Base-by-base conservation (phyloP, 2,797 vertebrate genomes). In the Intellagama lesueurii region DNA sequence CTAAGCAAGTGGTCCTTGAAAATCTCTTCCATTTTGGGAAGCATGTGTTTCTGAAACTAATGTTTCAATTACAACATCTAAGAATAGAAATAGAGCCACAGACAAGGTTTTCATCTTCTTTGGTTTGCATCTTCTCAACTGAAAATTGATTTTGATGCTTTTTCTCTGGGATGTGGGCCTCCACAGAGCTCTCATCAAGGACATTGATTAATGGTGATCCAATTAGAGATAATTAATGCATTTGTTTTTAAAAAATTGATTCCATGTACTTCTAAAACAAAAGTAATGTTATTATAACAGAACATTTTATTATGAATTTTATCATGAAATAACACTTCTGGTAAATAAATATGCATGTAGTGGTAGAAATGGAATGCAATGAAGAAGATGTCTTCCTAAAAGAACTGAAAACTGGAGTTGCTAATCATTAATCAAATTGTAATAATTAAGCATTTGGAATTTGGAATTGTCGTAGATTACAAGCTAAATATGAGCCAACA, bases 181-280 rank as follows among this genome's bases (percentile, higher is more conserved):
- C 19, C 19, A 8, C 1, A 11, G 70, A 44, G 52, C 16, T 81
- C 11, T 87, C 30, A 44, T 49, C 35, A 64, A 81, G 9, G 9
- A 56, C 11, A 44, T n/a, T 60, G 70, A 64, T 88, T 73, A 47
- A 35, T 66, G 11, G 44, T 82, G 80, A 83, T 77, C 81, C n/a
- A 52, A 83, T 77, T 77, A 82, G n/a, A 49, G 22, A 83, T 83
- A 82, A 82, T 82, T 88, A 88, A 82, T 64, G 49, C 9, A 81
- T 69, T 56, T 28, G 26, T 30, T 77, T 19, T 77, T 72, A 40
- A 40, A 40, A 40, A 40, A 40, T 44, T 60, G 3, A 81, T 73
- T 73, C 78, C 56, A 56, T 49, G 40, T 56, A 35, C n/a, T 73
- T 81, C 68, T 22, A 22, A 56, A 35, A 19, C 26, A 22, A 72